Percentiles rank a stretch among this genome's conserved stretches.
Evolutionary conservation across 2,888 invertebrate genomes (phyloP).

Genomic region (Hermaeophaga mercurialis): DNA sequence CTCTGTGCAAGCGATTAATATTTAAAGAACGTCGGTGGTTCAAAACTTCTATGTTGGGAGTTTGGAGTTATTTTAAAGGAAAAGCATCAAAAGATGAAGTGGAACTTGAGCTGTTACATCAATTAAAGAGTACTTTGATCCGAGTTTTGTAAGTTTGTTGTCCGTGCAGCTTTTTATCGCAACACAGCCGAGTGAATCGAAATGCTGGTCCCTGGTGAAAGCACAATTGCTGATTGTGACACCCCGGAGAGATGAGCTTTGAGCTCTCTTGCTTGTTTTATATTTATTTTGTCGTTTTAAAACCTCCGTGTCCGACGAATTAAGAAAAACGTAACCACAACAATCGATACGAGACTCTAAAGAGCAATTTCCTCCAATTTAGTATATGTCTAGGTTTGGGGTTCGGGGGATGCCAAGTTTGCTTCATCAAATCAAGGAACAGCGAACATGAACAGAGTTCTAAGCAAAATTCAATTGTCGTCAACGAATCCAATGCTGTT

Average conservation of each 20-base stretch:
- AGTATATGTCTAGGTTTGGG: slow-evolving; percentile 18
- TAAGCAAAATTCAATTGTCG: slow-evolving; percentile 10
- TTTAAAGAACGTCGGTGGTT: slow-evolving; percentile 11
- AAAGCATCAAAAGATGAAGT: slow-evolving; percentile 26
- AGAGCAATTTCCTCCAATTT: slow-evolving; percentile 30
- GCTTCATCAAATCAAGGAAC: slow-evolving; percentile 27
- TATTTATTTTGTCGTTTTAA: slow-evolving; percentile 44
- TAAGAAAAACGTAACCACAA: slow-evolving; percentile 36
- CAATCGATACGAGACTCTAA: slow-evolving; percentile 28
- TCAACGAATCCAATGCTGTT: background rate
- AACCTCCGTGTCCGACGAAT: slow-evolving; percentile 37
- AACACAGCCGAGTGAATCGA: slow-evolving; percentile 43
- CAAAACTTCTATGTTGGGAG: slow-evolving; percentile 7
- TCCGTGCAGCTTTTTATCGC: slow-evolving; percentile 40
- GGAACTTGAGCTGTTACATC: slow-evolving; percentile 31
- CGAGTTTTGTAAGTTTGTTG: slow-evolving; percentile 38
- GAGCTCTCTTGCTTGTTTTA: slow-evolving; percentile 37
- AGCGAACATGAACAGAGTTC: slow-evolving; percentile 20
- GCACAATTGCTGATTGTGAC: slow-evolving; percentile 52
- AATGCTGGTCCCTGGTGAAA: slow-evolving; percentile 42
- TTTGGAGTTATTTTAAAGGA: slow-evolving; percentile 24
- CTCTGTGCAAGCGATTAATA: slow-evolving; percentile 7
- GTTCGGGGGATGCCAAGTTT: slow-evolving; percentile 24
- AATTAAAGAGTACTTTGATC: slow-evolving; percentile 42
- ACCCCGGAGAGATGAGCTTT: slow-evolving; percentile 45